Evolutionary conservation across 2,888 invertebrate species (phyloP), one percentile per base, ranked within the genome.

Genomic region (Nipponacmea schrenckii): DNA sequence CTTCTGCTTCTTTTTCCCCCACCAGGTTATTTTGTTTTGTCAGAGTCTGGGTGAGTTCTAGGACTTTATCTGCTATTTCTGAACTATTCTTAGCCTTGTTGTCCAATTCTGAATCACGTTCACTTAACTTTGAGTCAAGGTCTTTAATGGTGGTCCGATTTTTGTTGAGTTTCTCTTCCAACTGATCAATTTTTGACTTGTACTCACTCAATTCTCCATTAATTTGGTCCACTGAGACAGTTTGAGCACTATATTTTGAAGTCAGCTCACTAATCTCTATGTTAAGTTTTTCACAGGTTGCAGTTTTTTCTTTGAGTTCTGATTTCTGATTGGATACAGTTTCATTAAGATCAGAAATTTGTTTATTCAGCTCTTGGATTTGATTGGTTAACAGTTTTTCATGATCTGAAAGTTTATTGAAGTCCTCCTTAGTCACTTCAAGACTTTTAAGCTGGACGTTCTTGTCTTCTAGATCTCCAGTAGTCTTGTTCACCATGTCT

Each of bases 401-500:
- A 10, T 24, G 56, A 3, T 12, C 64, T 10, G 64, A 65, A 20
- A 56, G 65, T 14, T 64, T 56, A 26, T 17, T 56, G 26, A 64
- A 15, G 44, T 72, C 64, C 44, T 68, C 68, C 39, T 50, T 15
- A 66, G 70, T 63, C n/a, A 62, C 44, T 26, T 39, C 62, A 3
- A 70, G 65, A 5, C 44, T 50, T 64, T 72, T 64, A 62, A 69
- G 31, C 65, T 68, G 45, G n/a, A 17, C 50, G 15, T 79, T 77
- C 45, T 78, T 79, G 0, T 64, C 65, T 50, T 79, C 69, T n/a
- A 80, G 50, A 27, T 81, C 77, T 62, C 39, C 68, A 0, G 79
- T 75, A n/a, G 79, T 77, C 56, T 77, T 73, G 39, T 78, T 78
- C 1, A 83, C 67, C 78, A 81, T 80, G n/a, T 77, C 73, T 64